A percentile compares a stretch with the other conserved stretches of the same genome.
Evolutionary conservation across 2,888 invertebrate species (phyloP).

Genomic region (Eledone cirrhosa): DNA sequence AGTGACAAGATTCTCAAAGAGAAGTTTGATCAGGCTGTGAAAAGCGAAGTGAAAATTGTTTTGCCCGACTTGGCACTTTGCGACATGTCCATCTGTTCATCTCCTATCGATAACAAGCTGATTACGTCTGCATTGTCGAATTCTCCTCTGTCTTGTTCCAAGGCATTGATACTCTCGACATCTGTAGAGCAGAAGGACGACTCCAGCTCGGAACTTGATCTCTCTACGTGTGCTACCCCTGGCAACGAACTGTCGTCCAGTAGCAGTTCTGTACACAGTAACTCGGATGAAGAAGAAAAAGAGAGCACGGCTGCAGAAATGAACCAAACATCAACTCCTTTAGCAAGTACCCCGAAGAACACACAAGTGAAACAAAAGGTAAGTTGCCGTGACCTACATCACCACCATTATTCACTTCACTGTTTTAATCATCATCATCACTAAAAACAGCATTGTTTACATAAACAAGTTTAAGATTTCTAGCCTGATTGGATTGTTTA

Average conservation of each 20-base stretch:
- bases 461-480: no score
- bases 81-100: neutral
- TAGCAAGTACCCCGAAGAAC: no score
- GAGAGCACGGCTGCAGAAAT: neutral
- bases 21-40: neutral
- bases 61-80: conserved; percentile 3
- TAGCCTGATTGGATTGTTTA: no score
- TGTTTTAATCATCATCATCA: no score
- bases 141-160: neutral
- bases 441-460: no score
- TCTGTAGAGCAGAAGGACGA: neutral
- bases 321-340: neutral
- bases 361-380: no score
- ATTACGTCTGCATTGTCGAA: no score
- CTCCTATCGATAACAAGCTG: neutral
- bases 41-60: neutral
- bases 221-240: neutral
- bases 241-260: neutral
- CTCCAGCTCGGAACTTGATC: neutral
- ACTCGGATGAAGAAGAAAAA: neutral
- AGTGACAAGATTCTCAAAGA: neutral
- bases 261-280: neutral
- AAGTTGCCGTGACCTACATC: no score
- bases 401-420: no score
- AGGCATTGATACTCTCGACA: neutral